Evolutionary conservation across 2,888 invertebrate genomes (phyloP).

Genomic region (Steinernema hermaphroditum): DNA sequence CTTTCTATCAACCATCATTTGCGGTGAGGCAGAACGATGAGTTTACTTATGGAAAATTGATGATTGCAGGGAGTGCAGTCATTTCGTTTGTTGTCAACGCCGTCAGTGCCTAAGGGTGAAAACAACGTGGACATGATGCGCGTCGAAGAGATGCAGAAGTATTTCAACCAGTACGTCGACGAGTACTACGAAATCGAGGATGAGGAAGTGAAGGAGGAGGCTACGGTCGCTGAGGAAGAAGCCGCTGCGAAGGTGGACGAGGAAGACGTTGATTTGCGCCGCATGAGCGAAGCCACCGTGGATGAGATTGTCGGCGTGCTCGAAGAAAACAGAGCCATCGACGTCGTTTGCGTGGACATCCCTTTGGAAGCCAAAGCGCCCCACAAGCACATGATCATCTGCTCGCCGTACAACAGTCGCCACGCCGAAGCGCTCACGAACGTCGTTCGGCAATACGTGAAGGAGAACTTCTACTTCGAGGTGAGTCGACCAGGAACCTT

Average conservation of each 20-base stretch:
- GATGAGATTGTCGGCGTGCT: conserved; percentile 41
- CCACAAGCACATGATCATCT: conserved; percentile 31
- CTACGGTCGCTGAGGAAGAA: not conserved
- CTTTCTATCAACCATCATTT: not conserved
- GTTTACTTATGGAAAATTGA: too few species aligned
- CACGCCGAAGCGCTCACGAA: conserved; percentile 38
- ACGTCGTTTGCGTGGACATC: conserved; percentile 37
- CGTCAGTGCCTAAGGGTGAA: conserved; percentile 13
- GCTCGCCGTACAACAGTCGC: conserved; percentile 40
- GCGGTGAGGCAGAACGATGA: too few species aligned
- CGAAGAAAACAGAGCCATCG: conserved; percentile 39
- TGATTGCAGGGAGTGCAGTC: not conserved
- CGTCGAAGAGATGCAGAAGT: conserved; percentile 36
- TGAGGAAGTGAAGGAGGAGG: not conserved
- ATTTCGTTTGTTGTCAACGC: conserved; percentile 1
- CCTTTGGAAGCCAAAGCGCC: not conserved
- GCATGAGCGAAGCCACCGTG: conserved; percentile 26
- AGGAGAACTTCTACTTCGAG: conserved; percentile 37
- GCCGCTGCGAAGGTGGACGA: not conserved
- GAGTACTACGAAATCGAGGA: conserved; percentile 41
- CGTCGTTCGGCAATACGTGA: conserved; percentile 36
- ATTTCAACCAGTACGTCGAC: conserved; percentile 38
- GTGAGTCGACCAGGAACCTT: not conserved
- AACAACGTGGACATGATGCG: conserved; percentile 1
- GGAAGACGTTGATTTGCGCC: conserved; percentile 15